A percentile compares a stretch with the other conserved stretches of the same genome.
These are phyloP conservation scores for Drosophila kuntzei DNA, from an alignment of 2,888 invertebrate genomes.

Conservation along the genomic window DNA sequence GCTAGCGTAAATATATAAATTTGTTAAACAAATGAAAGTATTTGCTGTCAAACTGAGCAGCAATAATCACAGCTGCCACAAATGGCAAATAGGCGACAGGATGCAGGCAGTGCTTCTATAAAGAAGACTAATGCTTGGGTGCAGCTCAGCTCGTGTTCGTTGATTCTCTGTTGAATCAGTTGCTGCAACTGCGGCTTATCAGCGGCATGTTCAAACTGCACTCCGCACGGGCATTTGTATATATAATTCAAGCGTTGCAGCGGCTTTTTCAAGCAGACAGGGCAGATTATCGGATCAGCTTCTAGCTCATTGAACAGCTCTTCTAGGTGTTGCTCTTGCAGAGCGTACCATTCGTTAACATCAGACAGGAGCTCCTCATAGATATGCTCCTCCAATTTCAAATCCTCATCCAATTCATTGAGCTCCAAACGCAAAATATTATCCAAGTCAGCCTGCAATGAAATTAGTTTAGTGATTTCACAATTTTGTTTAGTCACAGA, in stretches of 20 bases:
- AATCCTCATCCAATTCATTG: conserved; percentile 78
- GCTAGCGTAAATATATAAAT: conserved; percentile 18
- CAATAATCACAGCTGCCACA: conserved; percentile 83
- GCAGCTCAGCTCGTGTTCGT: conserved; percentile 73
- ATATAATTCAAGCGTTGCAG: conserved; percentile 40
- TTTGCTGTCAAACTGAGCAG: conserved; percentile 61
- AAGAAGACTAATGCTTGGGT: conserved; percentile 74
- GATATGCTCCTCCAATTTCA: conserved; percentile 81
- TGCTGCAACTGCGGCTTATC: conserved; percentile 49
- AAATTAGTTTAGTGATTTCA: not conserved
- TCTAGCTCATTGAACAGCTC: conserved; percentile 84
- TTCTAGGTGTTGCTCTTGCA: conserved; percentile 77
- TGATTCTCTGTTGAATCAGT: conserved; percentile 57
- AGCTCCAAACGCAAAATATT: conserved; percentile 80
- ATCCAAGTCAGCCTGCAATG: conserved; percentile 56
- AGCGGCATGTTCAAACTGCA: conserved; percentile 64
- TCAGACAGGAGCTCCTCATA: conserved; percentile 81
- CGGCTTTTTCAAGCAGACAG: conserved; percentile 86
- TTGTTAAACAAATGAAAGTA: not conserved
- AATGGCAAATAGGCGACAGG: conserved; percentile 67
- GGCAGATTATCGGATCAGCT: conserved; percentile 86
- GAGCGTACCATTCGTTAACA: conserved; percentile 81
- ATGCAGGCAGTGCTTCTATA: conserved; percentile 59
- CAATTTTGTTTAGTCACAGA: not conserved
- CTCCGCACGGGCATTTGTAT: conserved; percentile 85